phyloP scores from a whole-genome alignment of 37 sponge, comb jelly and placozoan genomes.

The Haliclona indistincta region DNA sequence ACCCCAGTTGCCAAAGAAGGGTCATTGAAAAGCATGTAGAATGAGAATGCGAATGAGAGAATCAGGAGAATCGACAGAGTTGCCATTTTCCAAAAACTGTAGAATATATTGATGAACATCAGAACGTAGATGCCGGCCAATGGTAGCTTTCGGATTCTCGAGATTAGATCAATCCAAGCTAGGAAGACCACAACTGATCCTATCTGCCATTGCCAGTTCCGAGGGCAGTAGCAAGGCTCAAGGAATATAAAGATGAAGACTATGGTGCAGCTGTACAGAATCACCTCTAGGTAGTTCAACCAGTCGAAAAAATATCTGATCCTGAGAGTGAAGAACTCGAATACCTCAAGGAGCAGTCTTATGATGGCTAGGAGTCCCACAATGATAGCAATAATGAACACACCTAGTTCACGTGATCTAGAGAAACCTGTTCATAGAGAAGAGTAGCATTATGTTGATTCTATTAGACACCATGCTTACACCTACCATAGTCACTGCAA shows the following conservation, averaged over 20 bases:
- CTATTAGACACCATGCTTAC: too few species aligned
- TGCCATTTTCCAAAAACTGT: slow-evolving; percentile 84
- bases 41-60: slow-evolving; percentile 88
- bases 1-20: slow-evolving; percentile 8
- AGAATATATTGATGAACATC: slow-evolving; percentile 92
- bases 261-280: slow-evolving; percentile 37
- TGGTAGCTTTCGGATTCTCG: slow-evolving; percentile 76
- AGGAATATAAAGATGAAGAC: slow-evolving; percentile 42
- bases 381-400: too few species aligned
- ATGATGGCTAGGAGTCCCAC: slow-evolving; percentile 49
- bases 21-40: slow-evolving; percentile 85
- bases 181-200: slow-evolving; percentile 84
- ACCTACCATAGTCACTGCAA: too few species aligned
- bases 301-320: slow-evolving; percentile 42
- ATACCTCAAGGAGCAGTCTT: slow-evolving; percentile 44
- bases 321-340: slow-evolving; percentile 51
- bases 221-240: slow-evolving; percentile 33
- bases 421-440: too few species aligned
- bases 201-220: slow-evolving; percentile 85
- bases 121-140: slow-evolving; percentile 91
- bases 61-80: slow-evolving; percentile 77
- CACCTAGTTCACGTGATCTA: too few species aligned
- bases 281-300: slow-evolving; percentile 66
- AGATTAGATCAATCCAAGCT: slow-evolving; percentile 88
- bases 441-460: too few species aligned